Base-by-base conservation (phyloP, 1,140 invertebrate species). In the Drosophila subpulchrella region DNA sequence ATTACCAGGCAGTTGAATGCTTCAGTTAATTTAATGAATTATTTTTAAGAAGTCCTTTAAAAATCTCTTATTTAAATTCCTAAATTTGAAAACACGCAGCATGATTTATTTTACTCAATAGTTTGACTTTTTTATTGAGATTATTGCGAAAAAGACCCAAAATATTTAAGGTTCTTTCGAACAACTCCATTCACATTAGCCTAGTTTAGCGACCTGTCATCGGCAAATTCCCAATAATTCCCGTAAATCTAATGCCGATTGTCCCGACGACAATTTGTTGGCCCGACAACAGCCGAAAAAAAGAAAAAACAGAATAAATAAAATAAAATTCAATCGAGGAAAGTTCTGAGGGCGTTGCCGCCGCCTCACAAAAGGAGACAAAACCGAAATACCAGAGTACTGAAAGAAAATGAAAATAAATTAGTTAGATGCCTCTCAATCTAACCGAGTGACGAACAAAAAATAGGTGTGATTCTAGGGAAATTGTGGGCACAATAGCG, bases 401-500 rank as follows among this genome's bases (percentile, higher is more conserved):
- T 66, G 61, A 66, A 66, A 66, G 54, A 61, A 57, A 60, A 60
- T 44, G 30, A 66, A 57, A 72, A 57, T 44, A 54, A 80, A 62
- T 61, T 46, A 41, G 32, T 44, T 62, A 48, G 51, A 39, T 32
- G 61, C 61, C 38, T 20, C 61, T 54, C 56, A 20, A 75, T 75
- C 39, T 71, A 57, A 71, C 42, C 65, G 48, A 57, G 41, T 24
- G 32, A 15, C 58, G 27, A 15, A 62, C 15, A 38, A 39, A 47
- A 70, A 68, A 70, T 39, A 78, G 79, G 84, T 88, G 84, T 88
- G 83, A 80, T 89, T 89, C 83, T 58, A 20, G 6, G 7, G 84
- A 88, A 51, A 89, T 72, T 54, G 36, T 38, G 44, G 24, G 34
- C n/a, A 36, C 44, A 57, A 44, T 10, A 27, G 48, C 36, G 24